These are phyloP conservation scores for Leptinotarsa undecemlineata DNA, from an alignment of 1,140 invertebrate genomes.

Conservation along the genomic window DNA sequence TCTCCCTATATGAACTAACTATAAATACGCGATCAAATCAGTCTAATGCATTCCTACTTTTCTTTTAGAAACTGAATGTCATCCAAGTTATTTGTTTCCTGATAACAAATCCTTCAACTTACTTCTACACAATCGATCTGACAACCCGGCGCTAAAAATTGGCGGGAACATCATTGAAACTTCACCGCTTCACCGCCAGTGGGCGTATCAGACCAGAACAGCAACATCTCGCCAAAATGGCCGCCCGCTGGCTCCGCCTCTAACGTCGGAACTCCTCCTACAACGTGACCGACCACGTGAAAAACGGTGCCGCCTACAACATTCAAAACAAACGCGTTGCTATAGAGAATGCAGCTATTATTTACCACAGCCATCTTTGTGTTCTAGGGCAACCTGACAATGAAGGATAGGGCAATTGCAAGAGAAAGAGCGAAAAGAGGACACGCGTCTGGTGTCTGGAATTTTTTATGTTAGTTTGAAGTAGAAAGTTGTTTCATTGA, in stretches of 20 bases:
- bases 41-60: no score
- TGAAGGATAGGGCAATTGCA: conserved; percentile 7
- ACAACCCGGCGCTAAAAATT: conserved; percentile 10
- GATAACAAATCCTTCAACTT: no score
- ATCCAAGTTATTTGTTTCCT: no score
- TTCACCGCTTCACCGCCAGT: conserved; percentile 23
- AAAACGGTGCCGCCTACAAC: conserved; percentile 22
- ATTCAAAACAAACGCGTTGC: conserved; percentile 30
- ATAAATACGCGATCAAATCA: no score
- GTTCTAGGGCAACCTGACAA: conserved; percentile 12
- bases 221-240: conserved; percentile 36
- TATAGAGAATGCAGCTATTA: conserved; percentile 27
- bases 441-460: conserved; percentile 5
- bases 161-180: conserved; percentile 1
- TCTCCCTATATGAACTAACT: no score
- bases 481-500: background rate
- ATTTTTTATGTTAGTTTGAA: background rate
- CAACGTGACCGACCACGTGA: conserved; percentile 32
- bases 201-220: conserved; percentile 26
- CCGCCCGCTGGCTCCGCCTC: conserved; percentile 28
- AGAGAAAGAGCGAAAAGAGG: background rate
- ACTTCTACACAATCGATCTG: background rate
- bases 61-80: no score
- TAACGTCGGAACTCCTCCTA: conserved; percentile 3
- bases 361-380: conserved; percentile 36